A percentile compares a stretch with the other conserved stretches of the same genome.
Evolutionary conservation across 1,140 invertebrate genomes (phyloP).

Genomic region (Stegodyphus dumicola): DNA sequence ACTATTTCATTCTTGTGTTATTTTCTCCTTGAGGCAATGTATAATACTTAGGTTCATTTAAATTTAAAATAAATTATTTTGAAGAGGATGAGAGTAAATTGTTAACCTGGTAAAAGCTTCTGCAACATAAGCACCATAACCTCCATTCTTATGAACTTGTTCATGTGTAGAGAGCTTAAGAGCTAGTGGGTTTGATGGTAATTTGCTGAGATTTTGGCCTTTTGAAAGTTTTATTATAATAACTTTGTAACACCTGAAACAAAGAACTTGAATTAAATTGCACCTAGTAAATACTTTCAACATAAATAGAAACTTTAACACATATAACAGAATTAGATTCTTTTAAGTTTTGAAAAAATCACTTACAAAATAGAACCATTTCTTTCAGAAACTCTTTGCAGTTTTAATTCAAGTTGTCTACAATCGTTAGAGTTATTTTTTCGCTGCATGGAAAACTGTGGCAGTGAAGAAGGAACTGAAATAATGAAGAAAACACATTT

Average conservation of each 20-base stretch:
- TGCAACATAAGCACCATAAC: conserved; percentile 62
- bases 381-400: conserved; percentile 83
- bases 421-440: conserved; percentile 39
- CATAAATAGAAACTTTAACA: not conserved
- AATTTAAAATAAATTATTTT: too few species aligned
- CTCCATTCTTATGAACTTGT: conserved; percentile 56
- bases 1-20: too few species aligned
- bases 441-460: conserved; percentile 46
- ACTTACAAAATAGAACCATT: conserved; percentile 79
- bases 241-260: conserved; percentile 62
- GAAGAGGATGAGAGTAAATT: not conserved
- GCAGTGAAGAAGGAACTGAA: conserved; percentile 52
- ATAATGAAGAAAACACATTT: conserved; percentile 2
- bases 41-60: too few species aligned
- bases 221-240: conserved; percentile 62
- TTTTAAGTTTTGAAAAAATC: not conserved
- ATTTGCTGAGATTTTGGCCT: conserved; percentile 53
- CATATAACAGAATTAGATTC: too few species aligned
- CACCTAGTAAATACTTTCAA: not conserved
- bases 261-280: not conserved
- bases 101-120: conserved; percentile 62
- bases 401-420: conserved; percentile 62
- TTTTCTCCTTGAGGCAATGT: too few species aligned
- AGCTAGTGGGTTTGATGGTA: conserved; percentile 30
- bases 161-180: conserved; percentile 59